Conservation (phyloP, 1,140 invertebrate genomes). For the Periplaneta americana region DNA sequence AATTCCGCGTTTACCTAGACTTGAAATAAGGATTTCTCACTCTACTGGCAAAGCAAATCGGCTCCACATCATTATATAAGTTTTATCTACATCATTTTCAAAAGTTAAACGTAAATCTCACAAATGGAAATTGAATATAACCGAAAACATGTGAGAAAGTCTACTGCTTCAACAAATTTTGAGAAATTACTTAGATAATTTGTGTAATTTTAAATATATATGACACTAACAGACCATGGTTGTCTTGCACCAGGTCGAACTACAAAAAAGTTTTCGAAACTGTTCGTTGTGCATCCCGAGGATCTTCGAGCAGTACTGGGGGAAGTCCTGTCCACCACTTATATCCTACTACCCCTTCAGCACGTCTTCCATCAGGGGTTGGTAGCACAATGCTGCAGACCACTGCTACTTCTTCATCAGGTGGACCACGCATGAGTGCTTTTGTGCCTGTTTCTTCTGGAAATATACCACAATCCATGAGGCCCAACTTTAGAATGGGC, state of each 20-base stretch:
- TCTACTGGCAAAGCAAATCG: too few species aligned
- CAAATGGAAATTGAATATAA: not conserved
- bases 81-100: too few species aligned
- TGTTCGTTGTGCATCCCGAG: conserved; percentile 66
- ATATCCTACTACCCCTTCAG: not conserved
- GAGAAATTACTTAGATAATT: too few species aligned
- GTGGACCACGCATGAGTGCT: conserved; percentile 13
- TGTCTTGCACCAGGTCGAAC: conserved; percentile 48
- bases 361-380: not conserved
- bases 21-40: too few species aligned
- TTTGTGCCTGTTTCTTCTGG: not conserved
- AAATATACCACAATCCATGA: not conserved
- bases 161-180: too few species aligned
- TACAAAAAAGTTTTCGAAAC: conserved; percentile 81
- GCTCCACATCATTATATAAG: too few species aligned
- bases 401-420: not conserved
- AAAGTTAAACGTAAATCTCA: too few species aligned
- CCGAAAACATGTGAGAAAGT: too few species aligned
- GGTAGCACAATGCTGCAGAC: not conserved
- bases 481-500: not conserved
- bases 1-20: too few species aligned
- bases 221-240: not conserved
- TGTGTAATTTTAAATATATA: not conserved
- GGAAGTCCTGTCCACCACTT: conserved; percentile 14
- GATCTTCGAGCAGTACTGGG: conserved; percentile 22